Evolutionary conservation across 1,140 invertebrate genomes (phyloP), one percentile per base, ranked within the genome.

Genomic region (Archegozetes longisetosus): DNA sequence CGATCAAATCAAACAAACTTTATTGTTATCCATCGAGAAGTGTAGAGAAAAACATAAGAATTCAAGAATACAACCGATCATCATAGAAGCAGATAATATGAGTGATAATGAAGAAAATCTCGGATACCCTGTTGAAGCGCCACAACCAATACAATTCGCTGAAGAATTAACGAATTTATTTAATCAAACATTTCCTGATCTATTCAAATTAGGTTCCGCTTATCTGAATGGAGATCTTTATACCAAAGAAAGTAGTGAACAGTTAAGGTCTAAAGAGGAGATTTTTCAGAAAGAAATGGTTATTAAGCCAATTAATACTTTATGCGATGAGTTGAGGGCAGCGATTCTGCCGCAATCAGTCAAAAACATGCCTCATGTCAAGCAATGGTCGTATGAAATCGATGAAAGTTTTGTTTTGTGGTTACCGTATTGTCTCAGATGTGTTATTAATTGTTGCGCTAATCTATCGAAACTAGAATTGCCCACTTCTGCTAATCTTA

Each of bases 141-240:
- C 73, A 54, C 72, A 72, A 63, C 69, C 70, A 58, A 79, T 87
- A 12, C 70, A 80, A 51, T 87, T 84, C 71, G 75, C 85, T 9
- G 84, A 86, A 71, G 80, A 84, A 63, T 71, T 87, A 40, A 82
- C 80, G 58, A 79, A 83, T 27, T 76, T 82, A 50, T 75, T 88
- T 48, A 76, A 77, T 13, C 76, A 81, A 61, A 78, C 81, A 53
- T 80, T 88, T 63, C 86, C 87, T 0, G 85, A 90, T 71, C 73
- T 93, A 12, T 91, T 88, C 87, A 84, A 85, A 71, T 76, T 94
- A 2, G 87, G 88, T 2, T 86, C 90, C 69, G 81, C 84, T 54
- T 94, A 93, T 72, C 89, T 93, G 68, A 83, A 80, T 14, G 86
- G 85, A 2, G 86, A 90, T 67, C 69, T 93, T 13, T 77, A 83